A percentile compares a stretch with the other conserved stretches of the same genome.
phyloP scores from a whole-genome alignment of 2,888 invertebrate species.

The Drosophila nigritarsus region DNA sequence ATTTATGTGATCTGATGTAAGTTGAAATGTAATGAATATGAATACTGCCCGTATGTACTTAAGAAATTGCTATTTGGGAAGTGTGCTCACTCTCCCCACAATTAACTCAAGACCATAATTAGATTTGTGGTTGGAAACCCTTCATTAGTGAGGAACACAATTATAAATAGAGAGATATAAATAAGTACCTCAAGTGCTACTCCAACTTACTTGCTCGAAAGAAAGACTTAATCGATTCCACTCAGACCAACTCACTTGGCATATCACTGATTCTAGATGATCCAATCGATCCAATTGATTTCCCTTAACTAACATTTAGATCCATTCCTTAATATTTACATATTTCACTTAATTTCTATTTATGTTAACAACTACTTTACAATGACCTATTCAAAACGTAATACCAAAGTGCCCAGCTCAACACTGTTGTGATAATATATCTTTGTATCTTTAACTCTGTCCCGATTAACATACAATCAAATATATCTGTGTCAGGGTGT shows the following conservation, averaged over 20 bases:
- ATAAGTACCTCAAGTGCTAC: neutral
- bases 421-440: neutral
- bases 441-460: neutral
- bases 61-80: neutral
- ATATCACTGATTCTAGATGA: neutral
- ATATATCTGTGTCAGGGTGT: neutral
- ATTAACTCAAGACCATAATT: too few relatives aligned
- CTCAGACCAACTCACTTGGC: fast-evolving
- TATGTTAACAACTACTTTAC: too few relatives aligned
- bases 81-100: neutral
- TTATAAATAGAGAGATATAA: too few relatives aligned
- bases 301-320: too few relatives aligned
- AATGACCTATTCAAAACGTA: neutral
- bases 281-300: too few relatives aligned
- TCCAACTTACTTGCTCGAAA: neutral
- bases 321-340: too few relatives aligned
- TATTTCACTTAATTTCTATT: too few relatives aligned
- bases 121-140: neutral
- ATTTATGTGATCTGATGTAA: neutral
- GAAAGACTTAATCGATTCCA: neutral
- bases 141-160: neutral
- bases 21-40: neutral
- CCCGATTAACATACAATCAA: neutral
- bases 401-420: neutral
- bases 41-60: neutral